phyloP scores from a whole-genome alignment of 2,888 invertebrate genomes.

The Tipula vernalis region DNA sequence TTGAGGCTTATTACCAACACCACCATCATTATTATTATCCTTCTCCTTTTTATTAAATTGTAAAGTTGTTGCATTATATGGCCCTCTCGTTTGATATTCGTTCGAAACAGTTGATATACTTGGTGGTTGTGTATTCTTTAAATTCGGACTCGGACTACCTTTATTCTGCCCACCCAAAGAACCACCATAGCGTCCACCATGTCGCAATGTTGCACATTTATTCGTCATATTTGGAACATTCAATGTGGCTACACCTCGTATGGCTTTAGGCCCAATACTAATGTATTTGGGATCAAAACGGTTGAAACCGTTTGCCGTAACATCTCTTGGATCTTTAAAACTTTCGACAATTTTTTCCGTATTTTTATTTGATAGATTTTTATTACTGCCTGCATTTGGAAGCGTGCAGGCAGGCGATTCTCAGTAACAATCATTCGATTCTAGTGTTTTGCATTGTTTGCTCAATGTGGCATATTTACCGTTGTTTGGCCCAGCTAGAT shows the following conservation, averaged over 20 bases:
- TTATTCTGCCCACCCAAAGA: constrained; percentile 21
- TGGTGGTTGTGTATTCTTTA: constrained; percentile 35
- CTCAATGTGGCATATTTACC: constrained; percentile 88
- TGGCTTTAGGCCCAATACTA: constrained; percentile 35
- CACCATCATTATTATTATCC: not conserved
- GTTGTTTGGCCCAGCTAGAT: constrained; percentile 52
- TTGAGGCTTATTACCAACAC: constrained; percentile 21
- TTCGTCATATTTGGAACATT: constrained; percentile 31
- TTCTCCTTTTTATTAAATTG: constrained; percentile 14
- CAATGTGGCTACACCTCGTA: constrained; percentile 27
- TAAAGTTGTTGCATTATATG: constrained; percentile 11
- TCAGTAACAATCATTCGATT: constrained; percentile 92
- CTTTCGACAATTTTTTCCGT: not conserved
- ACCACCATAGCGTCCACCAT: constrained; percentile 35
- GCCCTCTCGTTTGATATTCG: constrained; percentile 19
- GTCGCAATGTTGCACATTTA: constrained; percentile 35
- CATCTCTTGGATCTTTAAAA: constrained; percentile 33
- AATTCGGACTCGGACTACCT: constrained; percentile 32
- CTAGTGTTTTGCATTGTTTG: constrained; percentile 91
- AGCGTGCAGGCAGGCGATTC: constrained; percentile 49
- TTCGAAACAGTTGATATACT: constrained; percentile 36
- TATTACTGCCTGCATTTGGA: constrained; percentile 36
- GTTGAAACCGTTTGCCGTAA: constrained; percentile 35
- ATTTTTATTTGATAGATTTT: constrained; percentile 19
- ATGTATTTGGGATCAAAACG: constrained; percentile 37